phyloP scores from a whole-genome alignment of 2,797 vertebrate species.

The Nyctibius grandis region DNA sequence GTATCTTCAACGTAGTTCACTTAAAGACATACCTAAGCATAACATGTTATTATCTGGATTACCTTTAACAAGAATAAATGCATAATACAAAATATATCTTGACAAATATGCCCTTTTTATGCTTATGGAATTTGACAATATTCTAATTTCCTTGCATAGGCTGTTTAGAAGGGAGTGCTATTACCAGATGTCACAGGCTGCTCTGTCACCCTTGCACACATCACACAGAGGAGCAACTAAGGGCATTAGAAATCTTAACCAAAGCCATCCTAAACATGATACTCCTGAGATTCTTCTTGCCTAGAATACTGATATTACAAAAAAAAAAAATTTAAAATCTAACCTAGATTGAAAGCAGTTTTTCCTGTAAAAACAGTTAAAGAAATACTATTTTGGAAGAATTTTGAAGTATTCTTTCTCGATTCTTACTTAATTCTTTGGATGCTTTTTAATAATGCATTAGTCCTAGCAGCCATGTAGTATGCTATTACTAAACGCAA shows the following conservation, averaged over 20 bases:
- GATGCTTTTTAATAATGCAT: not conserved
- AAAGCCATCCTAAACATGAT: not conserved
- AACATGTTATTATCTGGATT: not conserved
- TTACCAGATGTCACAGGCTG: not conserved
- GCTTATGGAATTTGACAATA: not conserved
- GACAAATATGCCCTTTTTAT: not conserved
- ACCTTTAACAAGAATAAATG: not conserved
- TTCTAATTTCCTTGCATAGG: not conserved
- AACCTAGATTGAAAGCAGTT: not conserved
- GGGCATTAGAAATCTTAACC: not conserved
- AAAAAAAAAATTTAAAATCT: not conserved
- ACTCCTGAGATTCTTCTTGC: not conserved
- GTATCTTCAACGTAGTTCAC: not conserved
- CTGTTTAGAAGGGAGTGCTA: not conserved
- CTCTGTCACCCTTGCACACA: not conserved
- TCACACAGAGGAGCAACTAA: not conserved
- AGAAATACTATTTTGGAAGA: not conserved
- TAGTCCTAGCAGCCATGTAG: not conserved
- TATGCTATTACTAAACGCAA: not conserved
- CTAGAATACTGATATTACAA: not conserved
- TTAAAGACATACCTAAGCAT: not conserved
- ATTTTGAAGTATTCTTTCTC: not conserved
- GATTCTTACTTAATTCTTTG: not conserved
- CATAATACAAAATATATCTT: not conserved
- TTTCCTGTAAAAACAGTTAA: not conserved